phyloP scores from a whole-genome alignment of 2,113 vertebrate species.

The Psammodynastes pulverulentus region DNA sequence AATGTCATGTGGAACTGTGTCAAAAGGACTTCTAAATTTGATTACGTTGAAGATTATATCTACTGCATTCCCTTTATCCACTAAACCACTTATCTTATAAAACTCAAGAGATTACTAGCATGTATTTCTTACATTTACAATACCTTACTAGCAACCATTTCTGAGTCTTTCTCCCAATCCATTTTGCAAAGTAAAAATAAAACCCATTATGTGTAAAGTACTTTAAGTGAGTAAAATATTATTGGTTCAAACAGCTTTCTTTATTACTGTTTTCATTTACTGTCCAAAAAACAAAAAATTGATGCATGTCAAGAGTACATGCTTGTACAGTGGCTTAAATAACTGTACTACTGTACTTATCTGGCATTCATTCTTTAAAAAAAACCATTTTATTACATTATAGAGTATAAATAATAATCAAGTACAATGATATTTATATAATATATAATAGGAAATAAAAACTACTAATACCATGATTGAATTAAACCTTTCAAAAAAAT shows the following conservation, averaged over 20 bases:
- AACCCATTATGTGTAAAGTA: not conserved
- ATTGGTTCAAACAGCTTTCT: not conserved
- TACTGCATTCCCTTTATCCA: constrained; percentile 28
- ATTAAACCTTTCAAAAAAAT: not conserved
- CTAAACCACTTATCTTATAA: constrained; percentile 24
- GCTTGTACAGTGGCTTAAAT: not conserved
- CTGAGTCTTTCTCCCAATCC: not conserved
- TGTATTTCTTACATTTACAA: not conserved
- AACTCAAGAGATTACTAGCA: constrained; percentile 7
- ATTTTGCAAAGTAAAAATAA: not conserved
- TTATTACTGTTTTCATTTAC: not conserved
- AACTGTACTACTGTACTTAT: not conserved
- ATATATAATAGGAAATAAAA: not conserved
- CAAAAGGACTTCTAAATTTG: constrained; percentile 27
- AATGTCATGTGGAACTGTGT: constrained; percentile 34
- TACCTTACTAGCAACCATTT: not conserved
- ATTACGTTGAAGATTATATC: constrained; percentile 25
- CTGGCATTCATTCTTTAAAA: not conserved
- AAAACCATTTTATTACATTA: not conserved
- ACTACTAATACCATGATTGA: not conserved
- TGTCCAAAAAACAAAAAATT: not conserved
- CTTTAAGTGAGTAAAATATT: not conserved
- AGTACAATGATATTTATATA: not conserved
- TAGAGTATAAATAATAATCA: not conserved
- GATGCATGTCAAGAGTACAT: not conserved